Percentiles rank a stretch among this genome's conserved stretches.
phyloP scores from a whole-genome alignment of 2,888 invertebrate species.

The Thecophora atra region DNA sequence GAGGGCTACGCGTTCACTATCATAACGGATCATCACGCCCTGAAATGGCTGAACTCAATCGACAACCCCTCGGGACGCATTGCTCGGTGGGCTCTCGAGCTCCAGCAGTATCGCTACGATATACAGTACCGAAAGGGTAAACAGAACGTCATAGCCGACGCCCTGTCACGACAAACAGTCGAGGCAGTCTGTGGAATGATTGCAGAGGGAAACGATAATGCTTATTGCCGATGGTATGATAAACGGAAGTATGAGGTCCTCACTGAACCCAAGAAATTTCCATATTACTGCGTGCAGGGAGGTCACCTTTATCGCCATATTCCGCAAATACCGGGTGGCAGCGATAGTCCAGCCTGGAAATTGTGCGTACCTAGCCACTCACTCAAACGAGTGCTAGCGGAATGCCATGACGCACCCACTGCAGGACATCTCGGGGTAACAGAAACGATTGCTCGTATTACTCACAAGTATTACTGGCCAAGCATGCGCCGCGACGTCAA shows the following conservation, averaged over 20 bases:
- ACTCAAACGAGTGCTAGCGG: slow-evolving; percentile 6
- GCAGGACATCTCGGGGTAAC: slow-evolving; percentile 31
- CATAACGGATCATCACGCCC: slow-evolving; percentile 10
- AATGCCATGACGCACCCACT: slow-evolving; percentile 25
- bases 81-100: slow-evolving; percentile 36
- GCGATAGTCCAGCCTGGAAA: slow-evolving; percentile 27
- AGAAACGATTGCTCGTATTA: slow-evolving; percentile 17
- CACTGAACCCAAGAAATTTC: background rate
- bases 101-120: slow-evolving; percentile 30
- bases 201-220: too few species aligned
- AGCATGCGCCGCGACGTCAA: slow-evolving; percentile 12
- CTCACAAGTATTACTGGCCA: slow-evolving; percentile 25
- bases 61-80: slow-evolving; percentile 37
- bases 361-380: slow-evolving; percentile 13
- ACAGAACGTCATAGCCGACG: slow-evolving; percentile 32
- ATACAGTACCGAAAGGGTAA: slow-evolving; percentile 30
- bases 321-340: background rate
- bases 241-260: background rate
- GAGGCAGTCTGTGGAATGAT: too few species aligned
- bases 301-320: slow-evolving; percentile 26
- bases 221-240: too few species aligned
- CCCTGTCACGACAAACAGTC: slow-evolving; percentile 22
- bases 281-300: slow-evolving; percentile 1
- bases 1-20: background rate
- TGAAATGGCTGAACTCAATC: slow-evolving; percentile 38